phyloP scores from a whole-genome alignment of 37 sponge, comb jelly and placozoan species.

The Mnemiopsis leidyi region DNA sequence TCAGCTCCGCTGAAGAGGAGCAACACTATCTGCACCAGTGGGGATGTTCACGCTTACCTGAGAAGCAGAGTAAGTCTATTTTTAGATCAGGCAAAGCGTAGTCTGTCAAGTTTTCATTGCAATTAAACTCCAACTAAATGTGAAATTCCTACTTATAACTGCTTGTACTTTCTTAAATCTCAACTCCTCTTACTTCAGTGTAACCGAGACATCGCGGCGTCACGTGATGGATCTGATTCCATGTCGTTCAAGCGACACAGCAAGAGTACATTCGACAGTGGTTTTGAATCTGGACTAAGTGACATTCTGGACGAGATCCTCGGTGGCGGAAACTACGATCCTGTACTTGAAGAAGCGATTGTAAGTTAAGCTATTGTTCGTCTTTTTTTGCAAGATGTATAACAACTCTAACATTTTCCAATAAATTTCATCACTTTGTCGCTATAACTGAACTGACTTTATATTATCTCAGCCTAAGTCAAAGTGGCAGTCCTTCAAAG shows the following conservation, averaged over 20 bases:
- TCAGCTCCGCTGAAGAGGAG: not conserved
- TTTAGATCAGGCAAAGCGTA: too few relatives aligned
- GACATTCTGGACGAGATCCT: constrained; percentile 49
- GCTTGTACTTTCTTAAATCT: too few relatives aligned
- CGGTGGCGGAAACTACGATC: not conserved
- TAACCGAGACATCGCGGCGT: not conserved
- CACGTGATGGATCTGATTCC: not conserved
- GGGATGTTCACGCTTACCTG: not conserved
- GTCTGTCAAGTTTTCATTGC: too few relatives aligned
- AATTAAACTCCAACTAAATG: too few relatives aligned
- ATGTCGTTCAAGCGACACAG: constrained; percentile 42
- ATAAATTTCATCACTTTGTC: too few relatives aligned
- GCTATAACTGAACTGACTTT: too few relatives aligned
- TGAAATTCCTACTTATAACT: too few relatives aligned
- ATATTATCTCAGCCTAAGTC: constrained; percentile 17
- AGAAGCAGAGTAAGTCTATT: not conserved
- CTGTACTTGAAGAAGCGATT: not conserved
- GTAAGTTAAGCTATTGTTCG: too few relatives aligned
- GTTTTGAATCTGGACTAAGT: constrained; percentile 22
- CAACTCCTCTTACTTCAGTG: too few relatives aligned
- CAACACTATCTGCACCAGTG: not conserved
- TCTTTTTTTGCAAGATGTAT: too few relatives aligned
- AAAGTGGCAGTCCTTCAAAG: constrained; percentile 35
- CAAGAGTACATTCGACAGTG: constrained; percentile 50
- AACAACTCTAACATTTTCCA: too few relatives aligned